phyloP scores from a whole-genome alignment of 2,888 invertebrate genomes.

The Lobophora halterata region DNA sequence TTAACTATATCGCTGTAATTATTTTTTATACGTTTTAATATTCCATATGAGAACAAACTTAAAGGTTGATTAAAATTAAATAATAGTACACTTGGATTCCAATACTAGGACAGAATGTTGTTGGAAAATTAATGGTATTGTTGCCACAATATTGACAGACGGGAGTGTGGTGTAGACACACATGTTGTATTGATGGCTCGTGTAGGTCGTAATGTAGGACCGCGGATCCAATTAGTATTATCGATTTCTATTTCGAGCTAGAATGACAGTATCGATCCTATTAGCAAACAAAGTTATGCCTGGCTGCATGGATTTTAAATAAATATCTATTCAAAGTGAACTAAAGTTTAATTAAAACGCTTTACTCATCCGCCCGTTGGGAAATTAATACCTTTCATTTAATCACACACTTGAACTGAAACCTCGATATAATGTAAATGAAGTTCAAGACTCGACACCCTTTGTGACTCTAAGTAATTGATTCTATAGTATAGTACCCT shows the following conservation, averaged over 20 bases:
- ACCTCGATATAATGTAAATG: background rate
- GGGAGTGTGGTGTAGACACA: slow-evolving; percentile 3
- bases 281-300: no score
- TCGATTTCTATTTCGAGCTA: slow-evolving; percentile 24
- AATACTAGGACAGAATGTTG: no score
- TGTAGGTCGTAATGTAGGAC: slow-evolving; percentile 14
- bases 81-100: no score
- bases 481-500: background rate
- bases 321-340: no score
- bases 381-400: background rate
- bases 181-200: slow-evolving; percentile 3
- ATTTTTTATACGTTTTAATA: no score
- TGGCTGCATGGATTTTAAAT: no score
- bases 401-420: slow-evolving; percentile 2
- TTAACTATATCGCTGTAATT: no score
- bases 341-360: background rate
- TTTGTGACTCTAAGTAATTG: slow-evolving; percentile 4
- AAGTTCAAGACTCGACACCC: slow-evolving; percentile 1
- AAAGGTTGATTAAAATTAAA: no score
- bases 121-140: no score
- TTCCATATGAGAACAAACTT: no score
- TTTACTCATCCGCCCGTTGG: background rate
- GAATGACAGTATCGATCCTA: slow-evolving; percentile 22
- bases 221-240: slow-evolving; percentile 26
- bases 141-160: slow-evolving; percentile 8